Evolutionary conservation across 2,888 invertebrate genomes (phyloP).

Genomic region (Melieria picta): DNA sequence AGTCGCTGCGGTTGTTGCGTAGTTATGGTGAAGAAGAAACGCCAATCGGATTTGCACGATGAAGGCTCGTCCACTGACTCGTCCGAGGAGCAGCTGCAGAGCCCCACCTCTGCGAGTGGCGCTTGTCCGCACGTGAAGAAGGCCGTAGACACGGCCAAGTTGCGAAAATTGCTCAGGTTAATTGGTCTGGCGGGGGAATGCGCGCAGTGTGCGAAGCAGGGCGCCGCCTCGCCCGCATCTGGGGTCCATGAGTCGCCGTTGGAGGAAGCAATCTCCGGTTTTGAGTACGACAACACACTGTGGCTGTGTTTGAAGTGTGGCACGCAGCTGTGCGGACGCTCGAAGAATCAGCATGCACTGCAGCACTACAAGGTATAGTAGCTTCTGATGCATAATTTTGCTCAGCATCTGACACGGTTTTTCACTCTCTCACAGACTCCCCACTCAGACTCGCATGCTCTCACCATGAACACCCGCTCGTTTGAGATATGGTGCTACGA

Average conservation of each 20-base stretch:
- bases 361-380: conserved; percentile 73
- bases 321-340: conserved; percentile 78
- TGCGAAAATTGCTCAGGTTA: conserved; percentile 71
- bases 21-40: conserved; percentile 78
- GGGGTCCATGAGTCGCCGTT: conserved; percentile 44
- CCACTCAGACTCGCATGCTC: conserved; percentile 79
- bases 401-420: neutral
- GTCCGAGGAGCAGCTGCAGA: conserved; percentile 71
- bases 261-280: conserved; percentile 49
- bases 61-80: conserved; percentile 77
- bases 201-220: conserved; percentile 69
- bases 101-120: conserved; percentile 51
- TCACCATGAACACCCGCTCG: conserved; percentile 77
- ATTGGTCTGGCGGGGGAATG: conserved; percentile 70
- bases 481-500: conserved; percentile 84
- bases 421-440: conserved; percentile 67
- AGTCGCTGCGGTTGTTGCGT: conserved; percentile 1
- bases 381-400: neutral
- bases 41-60: conserved; percentile 75
- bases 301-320: conserved; percentile 89
- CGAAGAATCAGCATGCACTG: conserved; percentile 76
- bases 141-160: conserved; percentile 72
- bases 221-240: conserved; percentile 66
- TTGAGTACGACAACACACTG: conserved; percentile 68
- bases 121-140: conserved; percentile 77